These are phyloP conservation scores for Danio rerio DNA, from an alignment of 2,113 vertebrate species.

Conservation along the genomic window DNA sequence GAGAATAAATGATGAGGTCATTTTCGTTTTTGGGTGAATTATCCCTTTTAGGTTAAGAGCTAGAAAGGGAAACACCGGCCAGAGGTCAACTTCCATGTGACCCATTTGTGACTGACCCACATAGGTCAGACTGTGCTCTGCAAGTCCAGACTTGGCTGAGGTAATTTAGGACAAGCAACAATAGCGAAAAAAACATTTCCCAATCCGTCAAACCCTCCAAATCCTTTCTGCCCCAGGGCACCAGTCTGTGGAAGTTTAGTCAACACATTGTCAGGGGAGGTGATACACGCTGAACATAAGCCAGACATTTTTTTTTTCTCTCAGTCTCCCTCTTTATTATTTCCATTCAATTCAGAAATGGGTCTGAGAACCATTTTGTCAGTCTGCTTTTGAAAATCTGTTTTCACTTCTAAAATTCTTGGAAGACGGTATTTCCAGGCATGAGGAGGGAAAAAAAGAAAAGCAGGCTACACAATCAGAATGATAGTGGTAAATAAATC, in stretches of 20 bases:
- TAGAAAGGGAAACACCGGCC: conserved; percentile 20
- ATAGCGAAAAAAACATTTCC: conserved; percentile 42
- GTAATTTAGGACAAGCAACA: conserved; percentile 50
- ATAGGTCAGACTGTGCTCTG: conserved; percentile 21
- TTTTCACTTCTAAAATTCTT: conserved; percentile 36
- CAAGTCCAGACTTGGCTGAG: conserved; percentile 44
- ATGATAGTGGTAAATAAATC: conserved; percentile 41
- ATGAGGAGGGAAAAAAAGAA: conserved; percentile 39
- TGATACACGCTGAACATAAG: conserved; percentile 17
- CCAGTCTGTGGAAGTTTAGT: conserved; percentile 36
- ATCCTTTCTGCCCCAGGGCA: conserved; percentile 39
- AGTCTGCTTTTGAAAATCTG: conserved; percentile 21
- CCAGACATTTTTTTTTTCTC: conserved; percentile 19
- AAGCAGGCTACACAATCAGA: conserved; percentile 39
- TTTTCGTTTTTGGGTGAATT: not conserved
- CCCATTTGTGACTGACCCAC: conserved; percentile 37
- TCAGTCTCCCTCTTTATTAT: not conserved
- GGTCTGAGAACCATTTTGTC: conserved; percentile 1
- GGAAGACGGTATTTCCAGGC: conserved; percentile 21
- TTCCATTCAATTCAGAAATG: conserved; percentile 19
- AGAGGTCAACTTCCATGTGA: conserved; percentile 13
- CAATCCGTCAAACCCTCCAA: conserved; percentile 36
- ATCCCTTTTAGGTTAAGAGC: not conserved
- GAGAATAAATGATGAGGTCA: not conserved
- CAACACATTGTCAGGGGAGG: conserved; percentile 41